Base-by-base conservation (phyloP, 1,140 invertebrate species). In the Xylocopa sonorina region DNA sequence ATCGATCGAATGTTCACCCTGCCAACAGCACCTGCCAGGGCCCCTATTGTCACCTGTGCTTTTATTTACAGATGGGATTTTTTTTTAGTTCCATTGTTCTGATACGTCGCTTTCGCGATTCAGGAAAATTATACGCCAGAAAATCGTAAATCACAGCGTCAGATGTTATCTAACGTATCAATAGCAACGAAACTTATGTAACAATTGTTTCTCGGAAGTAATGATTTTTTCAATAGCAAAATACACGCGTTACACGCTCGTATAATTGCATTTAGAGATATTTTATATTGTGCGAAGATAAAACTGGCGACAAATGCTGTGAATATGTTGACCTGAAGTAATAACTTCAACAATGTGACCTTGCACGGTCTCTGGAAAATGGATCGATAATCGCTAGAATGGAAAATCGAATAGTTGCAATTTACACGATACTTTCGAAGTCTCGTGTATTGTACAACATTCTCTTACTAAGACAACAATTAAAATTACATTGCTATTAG, bases 1-100 rank as follows among this genome's bases (percentile, higher is more conserved):
- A 79, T 82, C 63, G 80, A 82, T 82, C 55, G 14, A 38, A 51
- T 27, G 24, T n/a, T 76, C 48, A 27, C 12, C 51, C 43, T 77
- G 43, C 51, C 43, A 58, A 60, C 66, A 27, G n/a, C 24, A 69
- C 43, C n/a, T 60, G 18, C n/a, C 18, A 46, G 12, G 10, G 10
- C 24, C 14, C 1, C 51, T 24, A 48, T 69, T 68, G 51, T 60
- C 38, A 57, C n/a, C 29, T 58, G 18, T n/a, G 18, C 24, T 29
- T 75, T 66, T 18, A 16, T 34, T 29, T 53, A 38, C 10, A 41
- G 10, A 1, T 14, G 16, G 29, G 2, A 14, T 27, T 27, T 12
- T 34, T 41, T 1, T 10, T 51, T 38, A 1, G 41, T 41, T 29
- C n/a, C 7, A 12, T 43, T 3, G 6, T 5, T n/a, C n/a, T 41